A percentile compares a stretch with the other conserved stretches of the same genome.
These are phyloP conservation scores for Mungos mungo DNA, from an alignment of 2,113 vertebrate species.

Conservation along the genomic window DNA sequence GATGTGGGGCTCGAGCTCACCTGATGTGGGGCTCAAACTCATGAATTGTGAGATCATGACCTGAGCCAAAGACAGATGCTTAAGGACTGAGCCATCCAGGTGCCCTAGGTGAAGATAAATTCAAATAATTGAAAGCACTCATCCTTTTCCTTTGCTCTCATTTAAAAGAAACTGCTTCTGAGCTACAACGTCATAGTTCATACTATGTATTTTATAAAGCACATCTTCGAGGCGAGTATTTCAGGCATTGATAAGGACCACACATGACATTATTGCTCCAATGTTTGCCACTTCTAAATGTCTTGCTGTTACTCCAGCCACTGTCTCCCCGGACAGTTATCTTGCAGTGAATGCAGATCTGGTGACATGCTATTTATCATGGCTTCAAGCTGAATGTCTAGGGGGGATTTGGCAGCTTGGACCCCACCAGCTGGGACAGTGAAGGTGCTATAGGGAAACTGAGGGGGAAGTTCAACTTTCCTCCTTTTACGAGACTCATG, in stretches of 20 bases:
- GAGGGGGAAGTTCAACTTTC: background rate
- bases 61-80: too few relatives aligned
- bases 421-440: background rate
- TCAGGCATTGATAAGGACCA: background rate
- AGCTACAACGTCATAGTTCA: background rate
- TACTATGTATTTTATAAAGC: background rate
- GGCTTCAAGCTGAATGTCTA: background rate
- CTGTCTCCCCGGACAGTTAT: background rate
- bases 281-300: background rate
- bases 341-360: background rate
- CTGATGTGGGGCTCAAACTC: too few relatives aligned
- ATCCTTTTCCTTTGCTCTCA: background rate
- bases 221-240: background rate
- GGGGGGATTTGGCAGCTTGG: background rate
- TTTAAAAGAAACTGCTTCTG: conserved; percentile 3
- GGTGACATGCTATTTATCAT: background rate
- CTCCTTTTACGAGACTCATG: background rate
- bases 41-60: too few relatives aligned
- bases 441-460: background rate
- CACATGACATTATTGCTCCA: background rate
- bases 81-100: too few relatives aligned
- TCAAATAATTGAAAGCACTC: background rate
- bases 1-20: too few relatives aligned
- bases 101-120: background rate
- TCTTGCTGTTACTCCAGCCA: background rate